Evolutionary conservation across 2,888 invertebrate species (phyloP), one percentile per base, ranked within the genome.

Genomic region (Netelia virgata): DNA sequence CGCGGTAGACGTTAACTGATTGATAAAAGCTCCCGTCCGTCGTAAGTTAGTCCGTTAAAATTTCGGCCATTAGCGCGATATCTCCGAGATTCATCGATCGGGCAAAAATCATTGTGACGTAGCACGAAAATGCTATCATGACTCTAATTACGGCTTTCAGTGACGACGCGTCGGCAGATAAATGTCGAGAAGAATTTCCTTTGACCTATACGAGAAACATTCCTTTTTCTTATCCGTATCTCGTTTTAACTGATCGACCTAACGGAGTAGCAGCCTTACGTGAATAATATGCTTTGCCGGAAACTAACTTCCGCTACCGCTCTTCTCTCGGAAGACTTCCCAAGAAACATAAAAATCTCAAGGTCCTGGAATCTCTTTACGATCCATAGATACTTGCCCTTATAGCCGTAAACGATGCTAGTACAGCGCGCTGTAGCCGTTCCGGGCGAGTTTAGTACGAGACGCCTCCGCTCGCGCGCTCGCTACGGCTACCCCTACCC

Each of bases 311-410:
- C 6, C 8, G 36, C 36, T 36, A 36, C 36, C 36, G 5, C 36
- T 36, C 36, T 36, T 36, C 36, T 36, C 1, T 36, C 63, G 47
- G 18, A 69, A 63, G 41, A 47, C 57, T 16, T 36, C 36, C 18
- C n/a, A 14, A 1, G 55, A 66, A 66, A 75, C 50, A 55, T 75
- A 47, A 36, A 50, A 70, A 43, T 74, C 75, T 43, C 57, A 75
- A 75, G 79, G 61, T 55, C 28, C 47, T 18, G 14, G 69, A 36
- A 55, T 50, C 69, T 72, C 66, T 72, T 78, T 69, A 63, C 23
- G 57, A 76, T 66, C 64, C 59, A 59, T 78, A 55, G 64, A 77
- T 77, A 72, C 11, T 75, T 75, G 68, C 36, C 69, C 50, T 75
- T 78, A 64, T 41, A 55, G 18, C 18, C 47, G 9, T 47, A 57